Percentiles rank a stretch among this genome's conserved stretches.
These are phyloP conservation scores for Microcebus ravelobensis DNA, from an alignment of 2,113 vertebrate genomes.

Conservation along the genomic window DNA sequence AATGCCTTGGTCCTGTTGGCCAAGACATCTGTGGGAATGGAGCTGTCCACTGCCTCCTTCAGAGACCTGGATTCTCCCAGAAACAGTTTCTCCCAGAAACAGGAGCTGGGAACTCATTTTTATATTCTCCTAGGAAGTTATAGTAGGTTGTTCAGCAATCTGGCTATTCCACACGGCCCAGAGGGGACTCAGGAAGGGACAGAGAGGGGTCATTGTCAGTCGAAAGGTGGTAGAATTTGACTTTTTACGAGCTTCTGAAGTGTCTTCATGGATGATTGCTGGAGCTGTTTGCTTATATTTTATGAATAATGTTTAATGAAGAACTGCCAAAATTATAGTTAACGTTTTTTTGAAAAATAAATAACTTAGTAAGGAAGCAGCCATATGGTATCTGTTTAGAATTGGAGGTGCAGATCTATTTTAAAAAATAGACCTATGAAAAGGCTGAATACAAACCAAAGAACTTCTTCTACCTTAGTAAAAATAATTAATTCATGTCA, in stretches of 20 bases:
- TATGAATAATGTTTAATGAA: constrained; percentile 61
- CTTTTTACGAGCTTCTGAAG: neutral
- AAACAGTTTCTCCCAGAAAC: constrained; percentile 5
- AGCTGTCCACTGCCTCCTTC: neutral
- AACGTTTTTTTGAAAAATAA: constrained; percentile 71
- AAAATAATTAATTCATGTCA: neutral
- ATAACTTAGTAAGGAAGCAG: constrained; percentile 56
- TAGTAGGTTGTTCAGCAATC: neutral
- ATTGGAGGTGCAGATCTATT: constrained; percentile 57
- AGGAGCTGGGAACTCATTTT: constrained; percentile 16
- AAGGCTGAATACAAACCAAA: neutral
- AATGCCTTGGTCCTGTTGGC: neutral
- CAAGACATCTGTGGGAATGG: neutral
- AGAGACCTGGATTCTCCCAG: neutral
- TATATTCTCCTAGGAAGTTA: constrained; percentile 25
- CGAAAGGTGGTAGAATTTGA: neutral
- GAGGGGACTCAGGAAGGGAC: neutral
- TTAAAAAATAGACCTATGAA: neutral
- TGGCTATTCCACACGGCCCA: neutral
- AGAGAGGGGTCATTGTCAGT: neutral
- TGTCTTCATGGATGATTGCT: constrained; percentile 19
- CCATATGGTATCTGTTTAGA: constrained; percentile 64
- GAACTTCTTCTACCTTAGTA: neutral
- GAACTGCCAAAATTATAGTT: constrained; percentile 69
- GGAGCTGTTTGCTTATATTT: constrained; percentile 76